These are phyloP conservation scores for Hololepta plana DNA, from an alignment of 2,888 invertebrate genomes.

Conservation along the genomic window DNA sequence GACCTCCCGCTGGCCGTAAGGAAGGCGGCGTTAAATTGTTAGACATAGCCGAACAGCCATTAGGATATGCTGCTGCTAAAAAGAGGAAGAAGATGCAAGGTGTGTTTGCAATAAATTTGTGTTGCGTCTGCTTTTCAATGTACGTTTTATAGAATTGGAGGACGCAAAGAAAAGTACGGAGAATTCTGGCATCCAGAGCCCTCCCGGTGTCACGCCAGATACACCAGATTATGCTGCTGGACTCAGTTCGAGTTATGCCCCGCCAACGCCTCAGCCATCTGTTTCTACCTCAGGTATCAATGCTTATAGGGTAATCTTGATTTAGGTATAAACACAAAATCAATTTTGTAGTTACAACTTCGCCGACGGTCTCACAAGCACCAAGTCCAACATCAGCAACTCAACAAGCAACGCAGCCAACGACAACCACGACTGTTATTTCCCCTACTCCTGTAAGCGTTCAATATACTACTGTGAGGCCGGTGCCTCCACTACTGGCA, in stretches of 20 bases:
- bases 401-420: neutral
- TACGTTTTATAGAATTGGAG: conserved; percentile 34
- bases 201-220: conserved; percentile 12
- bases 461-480: conserved; percentile 14
- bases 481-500: conserved; percentile 22
- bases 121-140: conserved; percentile 5
- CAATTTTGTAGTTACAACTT: conserved; percentile 1
- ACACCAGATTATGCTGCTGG: conserved; percentile 78
- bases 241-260: conserved; percentile 35
- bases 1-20: conserved; percentile 50
- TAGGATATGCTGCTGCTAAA: conserved; percentile 69
- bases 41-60: conserved; percentile 84
- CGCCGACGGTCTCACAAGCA: neutral
- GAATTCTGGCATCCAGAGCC: conserved; percentile 18
- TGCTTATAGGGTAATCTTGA: conserved; percentile 3
- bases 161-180: conserved; percentile 44
- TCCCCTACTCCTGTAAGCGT: conserved; percentile 7
- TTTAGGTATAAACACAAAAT: conserved; percentile 2
- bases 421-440: conserved; percentile 4
- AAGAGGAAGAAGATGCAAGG: conserved; percentile 71
- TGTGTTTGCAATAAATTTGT: conserved; percentile 16
- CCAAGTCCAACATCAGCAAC: conserved; percentile 1
- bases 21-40: conserved; percentile 89
- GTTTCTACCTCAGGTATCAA: conserved; percentile 17
- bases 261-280: conserved; percentile 24